phyloP scores from a whole-genome alignment of 1,140 invertebrate species.

The Acromyrmex echinatior region DNA sequence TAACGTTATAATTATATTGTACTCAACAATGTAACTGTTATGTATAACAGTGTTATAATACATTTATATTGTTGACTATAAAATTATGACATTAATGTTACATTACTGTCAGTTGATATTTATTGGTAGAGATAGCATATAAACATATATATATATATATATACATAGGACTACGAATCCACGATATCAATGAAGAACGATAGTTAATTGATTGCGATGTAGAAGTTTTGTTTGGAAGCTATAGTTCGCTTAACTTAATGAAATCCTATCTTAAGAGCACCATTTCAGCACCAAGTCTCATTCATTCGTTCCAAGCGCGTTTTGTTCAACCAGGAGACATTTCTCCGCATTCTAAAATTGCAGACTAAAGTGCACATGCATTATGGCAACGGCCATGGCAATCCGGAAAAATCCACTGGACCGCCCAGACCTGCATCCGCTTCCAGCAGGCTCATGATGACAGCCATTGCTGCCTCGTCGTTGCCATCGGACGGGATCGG shows the following conservation, averaged over 20 bases:
- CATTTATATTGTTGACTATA: no score
- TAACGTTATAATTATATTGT: no score
- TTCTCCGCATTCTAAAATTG: conserved; percentile 12
- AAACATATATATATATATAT: background rate
- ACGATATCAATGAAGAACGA: conserved; percentile 24
- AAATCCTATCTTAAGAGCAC: conserved; percentile 62
- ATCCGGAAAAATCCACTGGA: conserved; percentile 94
- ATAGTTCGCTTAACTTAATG: background rate
- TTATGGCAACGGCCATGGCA: conserved; percentile 95
- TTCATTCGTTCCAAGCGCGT: background rate
- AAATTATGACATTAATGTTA: no score
- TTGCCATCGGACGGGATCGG: conserved; percentile 90
- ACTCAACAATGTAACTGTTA: no score
- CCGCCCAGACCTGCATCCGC: conserved; percentile 91
- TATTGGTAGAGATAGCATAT: background rate
- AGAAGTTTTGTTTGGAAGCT: conserved; percentile 19
- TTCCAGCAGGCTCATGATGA: conserved; percentile 96
- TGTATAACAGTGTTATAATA: no score
- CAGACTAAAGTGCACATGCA: conserved; percentile 34
- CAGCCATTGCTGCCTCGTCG: conserved; percentile 96
- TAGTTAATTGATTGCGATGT: background rate
- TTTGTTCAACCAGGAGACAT: background rate
- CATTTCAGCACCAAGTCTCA: conserved; percentile 67
- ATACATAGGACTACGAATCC: conserved; percentile 16
- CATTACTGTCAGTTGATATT: no score